phyloP scores from a whole-genome alignment of 2,113 vertebrate species.

The Rutilus rutilus region DNA sequence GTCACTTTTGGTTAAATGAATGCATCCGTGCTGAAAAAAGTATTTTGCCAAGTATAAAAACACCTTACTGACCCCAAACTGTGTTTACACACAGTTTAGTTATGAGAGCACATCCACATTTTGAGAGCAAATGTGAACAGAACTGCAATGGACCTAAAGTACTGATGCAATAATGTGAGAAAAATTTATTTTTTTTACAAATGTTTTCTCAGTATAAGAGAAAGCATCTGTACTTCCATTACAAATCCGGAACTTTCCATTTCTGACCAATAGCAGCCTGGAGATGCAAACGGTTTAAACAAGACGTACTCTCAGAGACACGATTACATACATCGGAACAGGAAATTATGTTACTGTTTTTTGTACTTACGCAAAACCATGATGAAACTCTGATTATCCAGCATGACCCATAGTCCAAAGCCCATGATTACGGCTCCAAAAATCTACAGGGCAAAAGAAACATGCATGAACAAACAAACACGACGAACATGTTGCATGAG shows the following conservation, averaged over 20 bases:
- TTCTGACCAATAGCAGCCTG: not conserved
- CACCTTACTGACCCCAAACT: no score
- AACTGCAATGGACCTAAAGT: not conserved
- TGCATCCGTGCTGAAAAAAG: no score
- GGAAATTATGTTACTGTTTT: constrained; percentile 16
- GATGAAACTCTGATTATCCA: constrained; percentile 91
- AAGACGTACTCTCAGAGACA: not conserved
- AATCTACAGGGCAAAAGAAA: constrained; percentile 72
- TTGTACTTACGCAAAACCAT: constrained; percentile 83
- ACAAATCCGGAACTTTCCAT: not conserved
- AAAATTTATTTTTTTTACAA: not conserved
- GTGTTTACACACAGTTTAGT: no score
- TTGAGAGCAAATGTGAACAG: not conserved
- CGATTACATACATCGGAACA: constrained; percentile 30
- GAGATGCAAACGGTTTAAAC: not conserved
- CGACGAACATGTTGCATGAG: not conserved
- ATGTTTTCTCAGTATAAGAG: not conserved
- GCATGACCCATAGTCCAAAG: constrained; percentile 92
- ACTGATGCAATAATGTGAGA: not conserved
- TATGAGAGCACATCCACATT: no score
- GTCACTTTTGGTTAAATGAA: no score
- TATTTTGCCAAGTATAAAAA: no score
- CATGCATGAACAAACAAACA: not conserved
- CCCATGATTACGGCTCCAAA: constrained; percentile 90
- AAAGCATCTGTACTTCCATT: not conserved